A percentile compares a stretch with the other conserved stretches of the same genome.
These are phyloP conservation scores for Xenopus borealis DNA, from an alignment of 2,113 vertebrate species.

Conservation along the genomic window DNA sequence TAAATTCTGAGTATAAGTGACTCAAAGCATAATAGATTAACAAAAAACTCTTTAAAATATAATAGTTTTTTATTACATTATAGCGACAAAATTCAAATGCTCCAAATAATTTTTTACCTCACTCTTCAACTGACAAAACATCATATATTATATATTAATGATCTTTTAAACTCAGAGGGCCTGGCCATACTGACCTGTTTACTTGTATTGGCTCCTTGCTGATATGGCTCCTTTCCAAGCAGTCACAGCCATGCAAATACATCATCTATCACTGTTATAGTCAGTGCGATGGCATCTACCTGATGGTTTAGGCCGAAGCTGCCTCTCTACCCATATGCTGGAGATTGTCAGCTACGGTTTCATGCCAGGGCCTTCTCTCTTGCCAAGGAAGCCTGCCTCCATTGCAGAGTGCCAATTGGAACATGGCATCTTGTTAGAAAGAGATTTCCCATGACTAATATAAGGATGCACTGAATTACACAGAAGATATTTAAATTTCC, in stretches of 20 bases:
- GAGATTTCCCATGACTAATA: constrained; percentile 23
- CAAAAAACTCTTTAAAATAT: too few species aligned
- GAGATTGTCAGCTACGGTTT: constrained; percentile 84
- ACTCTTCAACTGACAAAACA: neutral
- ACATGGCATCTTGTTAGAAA: constrained; percentile 36
- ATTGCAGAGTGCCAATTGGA: constrained; percentile 60
- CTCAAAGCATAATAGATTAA: too few species aligned
- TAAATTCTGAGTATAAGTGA: too few species aligned
- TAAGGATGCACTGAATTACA: neutral
- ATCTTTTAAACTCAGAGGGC: constrained; percentile 60
- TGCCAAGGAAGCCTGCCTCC: constrained; percentile 73
- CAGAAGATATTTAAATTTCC: neutral
- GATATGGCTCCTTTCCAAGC: constrained; percentile 75
- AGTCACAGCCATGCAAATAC: constrained; percentile 69
- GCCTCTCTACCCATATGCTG: constrained; percentile 93
- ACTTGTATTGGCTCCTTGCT: constrained; percentile 64
- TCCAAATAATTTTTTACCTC: neutral
- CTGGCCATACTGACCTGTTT: constrained; percentile 66
- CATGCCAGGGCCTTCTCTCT: constrained; percentile 78
- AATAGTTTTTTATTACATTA: too few species aligned
- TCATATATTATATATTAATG: constrained; percentile 12
- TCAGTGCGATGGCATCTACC: constrained; percentile 86
- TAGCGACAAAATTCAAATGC: too few species aligned
- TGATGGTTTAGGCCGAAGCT: constrained; percentile 84
- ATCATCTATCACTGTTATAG: constrained; percentile 76